Conservation (phyloP, 2,797 vertebrate genomes). For the Nyctibius grandis region DNA sequence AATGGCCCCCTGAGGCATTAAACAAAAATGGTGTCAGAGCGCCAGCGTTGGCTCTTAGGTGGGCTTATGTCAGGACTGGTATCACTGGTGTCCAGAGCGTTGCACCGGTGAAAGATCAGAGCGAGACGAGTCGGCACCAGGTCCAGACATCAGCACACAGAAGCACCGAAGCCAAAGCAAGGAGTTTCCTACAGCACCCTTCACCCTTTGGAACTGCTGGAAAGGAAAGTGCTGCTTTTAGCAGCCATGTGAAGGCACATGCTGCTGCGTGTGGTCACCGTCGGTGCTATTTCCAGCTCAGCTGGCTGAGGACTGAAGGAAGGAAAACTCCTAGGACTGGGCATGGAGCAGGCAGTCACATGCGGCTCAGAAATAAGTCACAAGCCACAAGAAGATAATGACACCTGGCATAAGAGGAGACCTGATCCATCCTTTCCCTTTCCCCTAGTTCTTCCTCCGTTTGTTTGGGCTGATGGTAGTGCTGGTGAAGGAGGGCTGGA, state of each 20-base stretch:
- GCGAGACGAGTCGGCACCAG: accelerated
- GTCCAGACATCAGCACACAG: accelerated
- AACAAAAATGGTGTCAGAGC: neutral
- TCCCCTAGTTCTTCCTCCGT: neutral
- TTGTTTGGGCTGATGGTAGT: neutral
- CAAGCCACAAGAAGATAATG: neutral
- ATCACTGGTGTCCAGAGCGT: accelerated
- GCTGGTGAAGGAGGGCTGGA: neutral
- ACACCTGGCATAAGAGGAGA: neutral
- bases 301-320: neutral
- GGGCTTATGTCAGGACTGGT: neutral
- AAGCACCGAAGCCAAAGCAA: neutral
- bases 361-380: neutral
- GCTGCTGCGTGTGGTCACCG: neutral
- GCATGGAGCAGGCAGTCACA: neutral
- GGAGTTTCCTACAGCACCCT: neutral
- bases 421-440: slow-evolving; percentile 3
- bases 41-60: neutral
- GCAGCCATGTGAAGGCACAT: neutral
- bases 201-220: neutral
- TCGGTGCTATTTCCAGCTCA: neutral
- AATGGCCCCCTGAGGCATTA: neutral
- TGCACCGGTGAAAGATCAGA: neutral
- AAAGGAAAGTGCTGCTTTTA: neutral
- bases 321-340: neutral